These are phyloP conservation scores for Eugnorisma glareosa DNA, from an alignment of 2,888 invertebrate genomes.

Conservation along the genomic window DNA sequence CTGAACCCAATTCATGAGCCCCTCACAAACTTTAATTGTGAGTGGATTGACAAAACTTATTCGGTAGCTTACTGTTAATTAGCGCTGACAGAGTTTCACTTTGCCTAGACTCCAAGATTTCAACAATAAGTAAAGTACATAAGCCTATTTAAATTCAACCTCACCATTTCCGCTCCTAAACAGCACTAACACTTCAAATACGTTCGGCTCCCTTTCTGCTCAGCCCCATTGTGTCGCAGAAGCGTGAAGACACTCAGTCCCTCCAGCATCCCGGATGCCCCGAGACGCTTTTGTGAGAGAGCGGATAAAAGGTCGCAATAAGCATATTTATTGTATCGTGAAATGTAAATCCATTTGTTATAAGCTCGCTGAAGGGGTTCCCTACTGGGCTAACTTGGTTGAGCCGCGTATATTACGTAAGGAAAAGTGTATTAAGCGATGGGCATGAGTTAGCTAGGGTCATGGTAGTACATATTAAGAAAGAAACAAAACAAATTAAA, in stretches of 20 bases:
- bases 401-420: conserved; percentile 10
- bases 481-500: too few species aligned
- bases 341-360: conserved; percentile 65
- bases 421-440: conserved; percentile 7
- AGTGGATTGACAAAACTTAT: background rate
- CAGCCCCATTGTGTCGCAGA: conserved; percentile 6
- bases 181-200: background rate
- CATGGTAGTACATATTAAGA: background rate
- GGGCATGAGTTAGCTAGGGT: conserved; percentile 13
- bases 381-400: background rate
- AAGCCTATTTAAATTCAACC: background rate
- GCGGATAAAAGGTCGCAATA: conserved; percentile 63
- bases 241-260: conserved; percentile 19
- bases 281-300: conserved; percentile 55
- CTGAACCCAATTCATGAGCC: background rate
- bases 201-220: conserved; percentile 1
- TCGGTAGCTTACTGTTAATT: background rate
- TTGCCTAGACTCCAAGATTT: background rate
- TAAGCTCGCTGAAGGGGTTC: conserved; percentile 32
- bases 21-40: background rate
- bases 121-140: background rate
- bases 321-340: conserved; percentile 66
- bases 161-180: background rate
- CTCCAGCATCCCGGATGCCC: conserved; percentile 21
- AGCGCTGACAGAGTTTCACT: background rate